Evolutionary conservation across 2,888 invertebrate species (phyloP).

Genomic region (Cephus sareptanus): DNA sequence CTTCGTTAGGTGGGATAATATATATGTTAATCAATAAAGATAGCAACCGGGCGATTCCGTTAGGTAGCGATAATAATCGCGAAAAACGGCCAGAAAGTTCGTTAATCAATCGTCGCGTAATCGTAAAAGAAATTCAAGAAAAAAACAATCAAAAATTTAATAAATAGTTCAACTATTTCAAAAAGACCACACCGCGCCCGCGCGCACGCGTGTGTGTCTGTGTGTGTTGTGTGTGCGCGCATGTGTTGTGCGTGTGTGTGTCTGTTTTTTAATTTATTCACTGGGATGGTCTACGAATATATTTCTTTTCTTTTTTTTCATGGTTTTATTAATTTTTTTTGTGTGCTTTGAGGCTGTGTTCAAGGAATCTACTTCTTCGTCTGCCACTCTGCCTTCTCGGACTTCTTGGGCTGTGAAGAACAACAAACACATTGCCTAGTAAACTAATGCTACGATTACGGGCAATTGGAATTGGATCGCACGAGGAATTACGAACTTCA

Average conservation of each 20-base stretch:
- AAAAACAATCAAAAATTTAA: too few relatives aligned
- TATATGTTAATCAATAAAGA: neutral
- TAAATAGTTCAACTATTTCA: too few relatives aligned
- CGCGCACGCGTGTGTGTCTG: constrained; percentile 12
- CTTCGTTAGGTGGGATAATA: neutral
- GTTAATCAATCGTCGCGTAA: too few relatives aligned
- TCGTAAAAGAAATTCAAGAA: too few relatives aligned
- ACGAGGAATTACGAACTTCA: neutral
- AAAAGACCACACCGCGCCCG: too few relatives aligned
- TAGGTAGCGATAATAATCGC: too few relatives aligned
- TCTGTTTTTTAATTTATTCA: too few relatives aligned
- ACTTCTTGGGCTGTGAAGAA: constrained; percentile 79
- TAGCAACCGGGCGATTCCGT: too few relatives aligned
- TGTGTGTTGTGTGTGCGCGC: constrained; percentile 6
- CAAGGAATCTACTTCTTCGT: constrained; percentile 70
- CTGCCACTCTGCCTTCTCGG: constrained; percentile 80
- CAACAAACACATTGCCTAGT: constrained; percentile 63
- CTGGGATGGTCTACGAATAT: too few relatives aligned
- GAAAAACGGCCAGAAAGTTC: too few relatives aligned
- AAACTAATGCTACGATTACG: constrained; percentile 41
- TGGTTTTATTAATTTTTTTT: constrained; percentile 17
- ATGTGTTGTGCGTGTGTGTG: constrained; percentile 12
- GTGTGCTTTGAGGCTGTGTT: constrained; percentile 9
- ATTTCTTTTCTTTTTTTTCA: neutral
- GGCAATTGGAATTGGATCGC: too few relatives aligned